Base-by-base conservation (phyloP, 1,140 invertebrate species). In the Phymorhynchus buccinoides region DNA sequence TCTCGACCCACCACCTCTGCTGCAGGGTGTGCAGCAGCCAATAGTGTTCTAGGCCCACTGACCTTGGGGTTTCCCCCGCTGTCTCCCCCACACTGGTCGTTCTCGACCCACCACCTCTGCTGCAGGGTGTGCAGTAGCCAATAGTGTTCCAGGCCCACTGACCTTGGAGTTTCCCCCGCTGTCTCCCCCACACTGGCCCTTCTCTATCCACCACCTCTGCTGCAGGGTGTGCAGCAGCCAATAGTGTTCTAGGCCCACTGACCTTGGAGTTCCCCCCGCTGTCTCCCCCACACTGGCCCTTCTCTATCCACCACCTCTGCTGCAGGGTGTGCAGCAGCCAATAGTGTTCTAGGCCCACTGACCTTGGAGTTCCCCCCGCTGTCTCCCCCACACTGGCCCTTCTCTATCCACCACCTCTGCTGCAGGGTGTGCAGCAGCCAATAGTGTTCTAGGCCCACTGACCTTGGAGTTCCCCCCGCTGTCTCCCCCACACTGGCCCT, bases 141-240 rank as follows among this genome's bases (percentile, higher is more conserved):
- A n/a, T n/a, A n/a, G n/a, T n/a, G n/a, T n/a, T n/a, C n/a, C n/a
- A n/a, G n/a, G n/a, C n/a, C n/a, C n/a, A n/a, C n/a, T n/a, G n/a
- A 86, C 85, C 85, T 82, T 82, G 68, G 37, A 91, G 88, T 83
- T 89, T 87, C 35, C 83, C 42, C 42, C 48, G 22, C 22, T 87
- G 30, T 90, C 88, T 22, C 89, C 86, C 7, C 89, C 87, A 88
- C 97, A 97, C 92, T 93, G 89, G 32, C 92, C 91, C 82, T 92
- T 92, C 56, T 92, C 92, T 27, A 90, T 88, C 93, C 93, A 94
- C 93, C 93, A 94, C 86, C 89, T 90, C 78, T 90, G 89, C 81
- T 92, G 87, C 78, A 93, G 79, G 37, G 88, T 90, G 44, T 90
- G 87, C n/a, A n/a, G n/a, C n/a, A n/a, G n/a, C n/a, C n/a, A n/a